Base-by-base conservation (phyloP, 1,140 invertebrate species). In the Berghia stephanieae region DNA sequence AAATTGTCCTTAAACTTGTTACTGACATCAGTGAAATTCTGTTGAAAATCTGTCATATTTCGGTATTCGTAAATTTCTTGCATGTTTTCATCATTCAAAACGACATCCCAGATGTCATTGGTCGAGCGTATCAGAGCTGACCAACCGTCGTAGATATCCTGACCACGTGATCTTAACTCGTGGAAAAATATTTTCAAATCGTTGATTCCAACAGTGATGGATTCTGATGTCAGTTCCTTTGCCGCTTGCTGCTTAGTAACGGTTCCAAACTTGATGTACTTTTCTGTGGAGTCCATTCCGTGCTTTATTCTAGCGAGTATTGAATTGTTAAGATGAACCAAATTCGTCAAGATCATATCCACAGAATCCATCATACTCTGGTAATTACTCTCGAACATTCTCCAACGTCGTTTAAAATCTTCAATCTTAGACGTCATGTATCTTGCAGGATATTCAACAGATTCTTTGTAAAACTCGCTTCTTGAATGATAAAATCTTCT, bases 391-490 rank as follows among this genome's bases (percentile, higher is more conserved):
- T 75, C 43, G 57, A 81, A 83, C 10, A 77, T 71, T n/a, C 71
- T 49, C 57, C 71, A 76, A 6, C 68, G 38, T 3, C 67, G 55
- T 10, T 75, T 21, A 34, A 84, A 83, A 6, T 79, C 38, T n/a
- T 72, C 75, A 10, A 79, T 69, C 55, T 80, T 49, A 21, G 76
- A 38, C 42, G 80, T 10, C 2, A 86, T 34, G 16, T 83, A 67
- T 10, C 75, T 52, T 27, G 79, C 44, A 40, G 85, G 83, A 63
- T 81, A 83, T 10, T 85, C 82, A 21, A 85, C 74, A 13, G 75
- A 74, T 57, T 85, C 81, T 10, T 60, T 75, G 57, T 83, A 84
- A 67, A 86, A 80, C 3, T 72, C 77, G 70, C 83, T 85, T 71
- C 82, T 83, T 40, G 81, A 82, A 40, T 81, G 80, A 40, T 79